phyloP scores from a whole-genome alignment of 2,888 invertebrate genomes.

The Corythucha ciliata region DNA sequence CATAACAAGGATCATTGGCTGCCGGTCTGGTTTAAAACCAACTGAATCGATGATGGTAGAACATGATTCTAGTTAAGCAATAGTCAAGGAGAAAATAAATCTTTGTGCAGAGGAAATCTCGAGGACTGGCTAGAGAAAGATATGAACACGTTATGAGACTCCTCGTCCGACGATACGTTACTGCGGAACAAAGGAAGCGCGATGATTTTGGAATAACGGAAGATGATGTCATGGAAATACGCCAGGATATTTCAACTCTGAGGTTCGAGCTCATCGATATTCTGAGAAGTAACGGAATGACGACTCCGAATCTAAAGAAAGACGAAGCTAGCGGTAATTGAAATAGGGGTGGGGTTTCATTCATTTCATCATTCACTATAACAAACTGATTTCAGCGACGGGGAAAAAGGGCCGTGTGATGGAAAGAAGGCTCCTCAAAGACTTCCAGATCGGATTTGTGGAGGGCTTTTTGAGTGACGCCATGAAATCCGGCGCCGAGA shows the following conservation, averaged over 20 bases:
- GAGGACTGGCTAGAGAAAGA: slow-evolving; percentile 42
- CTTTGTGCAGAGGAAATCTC: slow-evolving; percentile 29
- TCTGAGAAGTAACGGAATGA: slow-evolving; percentile 78
- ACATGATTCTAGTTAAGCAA: no score
- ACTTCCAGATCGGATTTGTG: slow-evolving; percentile 83
- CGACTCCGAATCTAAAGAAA: slow-evolving; percentile 62
- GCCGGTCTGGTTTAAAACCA: slow-evolving; percentile 43
- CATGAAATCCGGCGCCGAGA: slow-evolving; percentile 52
- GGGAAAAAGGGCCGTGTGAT: slow-evolving; percentile 78
- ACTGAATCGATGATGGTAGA: slow-evolving; percentile 56
- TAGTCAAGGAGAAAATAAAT: no score
- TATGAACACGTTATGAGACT: slow-evolving; percentile 81
- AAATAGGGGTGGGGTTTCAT: slow-evolving; percentile 46
- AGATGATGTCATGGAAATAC: slow-evolving; percentile 95
- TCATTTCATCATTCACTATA: neutral
- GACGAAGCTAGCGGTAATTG: slow-evolving; percentile 58
- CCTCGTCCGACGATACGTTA: slow-evolving; percentile 81
- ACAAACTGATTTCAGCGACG: slow-evolving; percentile 47
- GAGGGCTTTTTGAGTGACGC: slow-evolving; percentile 71
- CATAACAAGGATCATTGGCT: slow-evolving; percentile 45
- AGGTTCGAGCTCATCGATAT: slow-evolving; percentile 89
- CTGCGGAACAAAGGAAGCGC: slow-evolving; percentile 74
- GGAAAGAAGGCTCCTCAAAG: slow-evolving; percentile 75
- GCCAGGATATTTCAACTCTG: slow-evolving; percentile 92
- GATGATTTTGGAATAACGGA: slow-evolving; percentile 90